These are phyloP conservation scores for Oscheius sp. DNA, from an alignment of 1,140 invertebrate genomes.

Conservation along the genomic window DNA sequence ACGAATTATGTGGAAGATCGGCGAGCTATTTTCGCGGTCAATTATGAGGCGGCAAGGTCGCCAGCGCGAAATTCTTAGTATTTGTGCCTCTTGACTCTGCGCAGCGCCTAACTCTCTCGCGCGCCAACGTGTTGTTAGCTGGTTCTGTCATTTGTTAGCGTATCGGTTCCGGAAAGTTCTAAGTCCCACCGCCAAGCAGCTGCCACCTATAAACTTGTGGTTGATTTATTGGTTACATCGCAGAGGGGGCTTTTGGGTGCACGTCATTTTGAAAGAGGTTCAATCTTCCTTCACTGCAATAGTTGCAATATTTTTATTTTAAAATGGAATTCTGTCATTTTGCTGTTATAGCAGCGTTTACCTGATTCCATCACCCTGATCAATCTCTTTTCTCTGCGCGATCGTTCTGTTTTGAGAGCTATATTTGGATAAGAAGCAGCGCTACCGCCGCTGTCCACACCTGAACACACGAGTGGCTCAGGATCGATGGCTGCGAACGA, in stretches of 20 bases:
- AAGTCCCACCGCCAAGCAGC: no score
- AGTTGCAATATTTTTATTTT: no score
- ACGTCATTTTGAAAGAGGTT: no score
- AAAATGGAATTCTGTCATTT: no score
- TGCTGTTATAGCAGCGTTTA: no score
- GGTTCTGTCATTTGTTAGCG: background rate
- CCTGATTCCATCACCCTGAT: no score
- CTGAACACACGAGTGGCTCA: background rate
- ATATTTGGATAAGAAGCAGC: background rate
- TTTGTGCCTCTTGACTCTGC: constrained; percentile 7
- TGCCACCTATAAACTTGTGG: no score
- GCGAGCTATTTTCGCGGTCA: constrained; percentile 1
- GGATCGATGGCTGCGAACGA: no score
- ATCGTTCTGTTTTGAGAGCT: background rate
- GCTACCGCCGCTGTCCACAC: constrained; percentile 6
- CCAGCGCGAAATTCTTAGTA: constrained; percentile 6
- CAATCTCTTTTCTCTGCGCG: background rate
- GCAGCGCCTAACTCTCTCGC: background rate
- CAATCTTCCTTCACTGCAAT: no score
- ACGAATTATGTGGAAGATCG: background rate
- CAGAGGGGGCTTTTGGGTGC: no score
- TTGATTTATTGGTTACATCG: no score
- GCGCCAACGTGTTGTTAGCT: background rate
- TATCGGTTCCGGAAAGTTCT: no score
- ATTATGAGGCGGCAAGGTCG: constrained; percentile 9